Base-by-base conservation (phyloP, 2,888 invertebrate genomes). In the Spicauda simplicius region DNA sequence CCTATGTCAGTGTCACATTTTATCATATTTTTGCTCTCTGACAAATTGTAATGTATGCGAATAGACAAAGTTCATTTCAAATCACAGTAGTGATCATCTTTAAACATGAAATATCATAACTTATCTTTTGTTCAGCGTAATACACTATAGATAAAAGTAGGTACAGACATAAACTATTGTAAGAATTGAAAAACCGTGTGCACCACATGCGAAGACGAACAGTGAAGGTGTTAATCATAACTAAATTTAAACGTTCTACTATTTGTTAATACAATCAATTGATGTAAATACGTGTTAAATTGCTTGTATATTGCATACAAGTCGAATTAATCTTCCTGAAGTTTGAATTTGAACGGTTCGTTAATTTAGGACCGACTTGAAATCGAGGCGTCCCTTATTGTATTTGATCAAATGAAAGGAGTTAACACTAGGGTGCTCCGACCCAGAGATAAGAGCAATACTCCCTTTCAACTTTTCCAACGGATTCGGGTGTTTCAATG, bases 361-460 rank as follows among this genome's bases (percentile, higher is more conserved):
- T 20, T 20, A 48, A 25, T 58, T 58, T 58, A 41, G 41, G n/a
- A 48, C 19, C 45, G 41, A 14, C n/a, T 5, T 45, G 14, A 18
- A 30, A 30, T 25, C 30, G n/a, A 45, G 45, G 6, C 10, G 12
- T 12, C 2, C 37, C 19, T 53, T 33, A 52, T n/a, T 20, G 20
- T 41, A 53, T 53, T 61, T 16, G 1, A 52, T 53, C 37, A 61
- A 61, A 61, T 53, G 33, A 37, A 12, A 37, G 37, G 37, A 12
- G 37, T 37, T 37, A 37, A 37, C 12, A 37, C 12, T 12, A 37
- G 2, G 37, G 37, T 12, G n/a, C 12, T 33, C 37, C 20, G 61
- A 61, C 30, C 30, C 30, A 59, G 30, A 59, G 53, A 53, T 53
- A 61, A 61, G 12, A 18, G 18, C 52, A 16, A 45, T 58, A 30